Conservation (phyloP, 2,797 vertebrate genomes). For the Danionella dracula region DNA sequence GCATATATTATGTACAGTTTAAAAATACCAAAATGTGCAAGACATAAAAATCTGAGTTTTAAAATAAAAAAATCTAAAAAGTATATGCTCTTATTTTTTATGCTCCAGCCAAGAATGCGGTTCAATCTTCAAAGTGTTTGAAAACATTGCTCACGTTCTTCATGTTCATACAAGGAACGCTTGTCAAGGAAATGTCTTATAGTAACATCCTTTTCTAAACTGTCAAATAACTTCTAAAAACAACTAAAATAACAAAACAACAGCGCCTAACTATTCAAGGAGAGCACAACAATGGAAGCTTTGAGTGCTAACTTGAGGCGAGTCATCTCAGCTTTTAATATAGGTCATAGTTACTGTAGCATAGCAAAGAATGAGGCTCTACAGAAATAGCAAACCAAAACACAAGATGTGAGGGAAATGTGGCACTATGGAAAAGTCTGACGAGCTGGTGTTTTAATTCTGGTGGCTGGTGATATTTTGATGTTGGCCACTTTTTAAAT, state of each 20-base stretch:
- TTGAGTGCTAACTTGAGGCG: not conserved
- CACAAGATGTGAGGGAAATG: not conserved
- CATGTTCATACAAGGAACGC: not conserved
- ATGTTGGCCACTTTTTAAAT: not conserved
- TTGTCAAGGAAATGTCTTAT: not conserved
- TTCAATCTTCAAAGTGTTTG: not conserved
- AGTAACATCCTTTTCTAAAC: not conserved
- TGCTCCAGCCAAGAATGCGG: too few species aligned
- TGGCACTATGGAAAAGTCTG: not conserved
- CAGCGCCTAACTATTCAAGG: not conserved
- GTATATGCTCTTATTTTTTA: too few species aligned
- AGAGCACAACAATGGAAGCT: not conserved
- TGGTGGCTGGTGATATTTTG: not conserved
- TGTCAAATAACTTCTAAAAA: slow-evolving; percentile 4
- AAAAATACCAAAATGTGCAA: too few species aligned
- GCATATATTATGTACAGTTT: too few species aligned
- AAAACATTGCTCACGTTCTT: not conserved
- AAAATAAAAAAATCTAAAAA: too few species aligned
- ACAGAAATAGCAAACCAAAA: slow-evolving; percentile 9
- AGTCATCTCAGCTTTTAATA: slow-evolving; percentile 4
- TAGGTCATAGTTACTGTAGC: slow-evolving; percentile 21
- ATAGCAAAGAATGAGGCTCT: not conserved
- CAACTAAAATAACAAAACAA: not conserved
- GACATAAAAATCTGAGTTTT: too few species aligned
- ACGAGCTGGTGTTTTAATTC: not conserved